Evolutionary conservation across 2,888 invertebrate genomes (phyloP), one percentile per base, ranked within the genome.

Genomic region (Nemurella pictetii): DNA sequence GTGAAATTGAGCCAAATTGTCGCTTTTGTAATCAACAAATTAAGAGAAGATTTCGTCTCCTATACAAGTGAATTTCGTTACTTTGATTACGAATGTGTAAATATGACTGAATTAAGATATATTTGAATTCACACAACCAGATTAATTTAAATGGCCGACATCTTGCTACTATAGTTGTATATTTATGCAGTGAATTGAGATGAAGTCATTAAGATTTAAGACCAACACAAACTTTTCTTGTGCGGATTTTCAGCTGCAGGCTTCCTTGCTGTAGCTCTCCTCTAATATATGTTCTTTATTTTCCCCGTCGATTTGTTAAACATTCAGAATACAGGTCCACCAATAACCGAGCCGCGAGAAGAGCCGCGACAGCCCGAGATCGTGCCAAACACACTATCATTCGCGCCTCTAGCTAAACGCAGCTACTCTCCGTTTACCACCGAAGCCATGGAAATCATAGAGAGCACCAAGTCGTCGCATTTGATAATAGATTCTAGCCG

Each of bases 401-500:
- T 78, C n/a, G 78, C 78, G 7, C 78, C 78, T n/a, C n/a, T 30
- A 1, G n/a, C 78, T 20, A 27, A 27, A 15, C 55, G 29, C 0
- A 83, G 80, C 27, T 73, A 27, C 72, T 83, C 85, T 20, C 83
- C 86, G 32, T 83, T 83, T 27, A 85, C 78, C 12, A 81, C 81
- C 15, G 86, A 87, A 77, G 86, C 87, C 20, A 27, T 86, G 25
- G 85, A 87, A 25, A 86, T 89, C 72, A 86, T 87, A 30, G 89
- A 89, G 87, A 88, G 87, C 25, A 87, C 87, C 2, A 88, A 88
- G 85, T 55, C 55, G 20, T 12, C 9, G 55, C 55, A 55, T 12
- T 55, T 55, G 55, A 55, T 20, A 7, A 55, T 55, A 55, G 20
- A 55, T n/a, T 77, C 84, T 30, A 82, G n/a, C 36, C 27, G 12